Evolutionary conservation across 2,888 invertebrate species (phyloP), one percentile per base, ranked within the genome.

Genomic region (Aporophyla lueneburgensis): DNA sequence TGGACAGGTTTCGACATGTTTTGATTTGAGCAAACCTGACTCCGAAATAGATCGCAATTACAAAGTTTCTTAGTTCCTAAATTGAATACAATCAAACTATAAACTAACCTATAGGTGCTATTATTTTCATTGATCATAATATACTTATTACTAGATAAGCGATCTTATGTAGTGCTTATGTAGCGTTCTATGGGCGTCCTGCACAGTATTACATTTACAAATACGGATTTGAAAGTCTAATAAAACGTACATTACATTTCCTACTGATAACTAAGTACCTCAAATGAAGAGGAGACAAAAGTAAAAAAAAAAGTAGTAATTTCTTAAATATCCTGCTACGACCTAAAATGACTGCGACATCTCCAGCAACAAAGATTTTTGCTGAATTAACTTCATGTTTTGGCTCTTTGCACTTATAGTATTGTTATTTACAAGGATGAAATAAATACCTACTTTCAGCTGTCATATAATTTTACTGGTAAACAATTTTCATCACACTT

Each of bases 381-480:
- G 43, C 56, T 56, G 53, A 58, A 76, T 68, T 76, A 68, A 51
- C 33, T 53, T 40, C 62, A 67, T 51, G 51, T 81, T 51, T 67
- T 56, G 43, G 61, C n/a, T 76, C 46, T 63, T 82, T 58, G 59
- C 40, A 49, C 75, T 74, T 6, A 80, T 16, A 49, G n/a, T 54
- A 19, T 62, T 51, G n/a, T 66, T 62, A 51, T 16, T 53, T 67
- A 33, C 67, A 56, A 56, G 24, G 51, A 43, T 51, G 51, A 21
- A 65, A 73, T 49, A 61, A 75, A 81, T 78, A 74, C n/a, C n/a
- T n/a, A n/a, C 27, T 27, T 65, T 53, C 21, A 49, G 56, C 56
- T 53, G 21, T 12, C 58, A 16, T 12, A 24, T 21, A 19, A 27
- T 40, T 65, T 61, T 40, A 54, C 14, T 19, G 0, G 6, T 12